A percentile compares a stretch with the other conserved stretches of the same genome.
Conservation (phyloP, 1,140 invertebrate genomes). For the Brachionus asplanchnoidis region DNA sequence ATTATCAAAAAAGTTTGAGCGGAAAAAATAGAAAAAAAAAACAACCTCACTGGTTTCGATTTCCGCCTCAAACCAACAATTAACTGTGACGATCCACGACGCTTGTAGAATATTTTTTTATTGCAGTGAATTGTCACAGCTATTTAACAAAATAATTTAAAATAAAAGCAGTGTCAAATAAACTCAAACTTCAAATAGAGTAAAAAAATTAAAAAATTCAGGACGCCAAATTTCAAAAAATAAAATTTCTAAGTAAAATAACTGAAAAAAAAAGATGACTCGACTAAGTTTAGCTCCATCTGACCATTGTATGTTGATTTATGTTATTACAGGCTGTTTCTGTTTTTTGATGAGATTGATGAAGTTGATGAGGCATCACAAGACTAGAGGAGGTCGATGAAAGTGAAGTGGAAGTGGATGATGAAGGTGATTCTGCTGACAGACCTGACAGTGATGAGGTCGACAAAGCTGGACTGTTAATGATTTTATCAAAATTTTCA, state of each 20-base stretch:
- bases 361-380: not conserved
- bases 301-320: not conserved
- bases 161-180: not conserved
- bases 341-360: constrained; percentile 5
- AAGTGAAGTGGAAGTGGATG: not conserved
- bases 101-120: not conserved
- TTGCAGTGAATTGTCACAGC: not conserved
- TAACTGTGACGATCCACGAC: not conserved
- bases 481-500: constrained; percentile 1
- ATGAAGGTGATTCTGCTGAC: not conserved
- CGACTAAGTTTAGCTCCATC: not conserved
- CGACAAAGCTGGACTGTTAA: constrained; percentile 12
- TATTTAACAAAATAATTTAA: not conserved
- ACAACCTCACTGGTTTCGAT: not conserved
- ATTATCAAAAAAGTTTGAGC: not conserved
- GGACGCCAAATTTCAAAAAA: not conserved
- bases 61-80: not conserved
- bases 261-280: not conserved
- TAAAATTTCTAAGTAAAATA: not conserved
- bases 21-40: not conserved
- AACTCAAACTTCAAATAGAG: not conserved
- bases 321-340: not conserved
- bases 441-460: constrained; percentile 11
- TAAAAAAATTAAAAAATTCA: not conserved
- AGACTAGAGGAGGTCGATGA: not conserved